Conservation (phyloP, 2,797 vertebrate genomes). For the Salmo trutta region DNA sequence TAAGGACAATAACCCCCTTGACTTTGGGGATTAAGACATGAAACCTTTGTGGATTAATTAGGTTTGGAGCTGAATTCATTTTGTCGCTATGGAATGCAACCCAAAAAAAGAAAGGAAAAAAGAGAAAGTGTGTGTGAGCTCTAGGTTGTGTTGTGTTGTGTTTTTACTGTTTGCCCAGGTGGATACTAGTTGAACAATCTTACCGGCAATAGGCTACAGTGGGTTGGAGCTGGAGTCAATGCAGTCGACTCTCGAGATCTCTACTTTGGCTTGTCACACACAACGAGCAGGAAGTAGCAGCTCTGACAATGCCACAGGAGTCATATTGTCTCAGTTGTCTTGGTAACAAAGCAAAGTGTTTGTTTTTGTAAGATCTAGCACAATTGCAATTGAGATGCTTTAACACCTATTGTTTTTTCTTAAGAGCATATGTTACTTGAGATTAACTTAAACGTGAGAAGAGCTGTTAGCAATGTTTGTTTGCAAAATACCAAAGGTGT, state of each 20-base stretch:
- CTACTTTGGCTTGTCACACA: constrained; percentile 75
- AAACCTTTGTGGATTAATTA: constrained; percentile 89
- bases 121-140: constrained; percentile 53
- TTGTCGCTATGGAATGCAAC: constrained; percentile 75
- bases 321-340: constrained; percentile 82
- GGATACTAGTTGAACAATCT: constrained; percentile 30
- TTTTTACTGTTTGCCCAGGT: constrained; percentile 49
- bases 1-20: constrained; percentile 87
- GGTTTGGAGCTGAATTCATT: constrained; percentile 84
- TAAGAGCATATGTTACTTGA: constrained; percentile 84
- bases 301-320: constrained; percentile 72
- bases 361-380: constrained; percentile 79
- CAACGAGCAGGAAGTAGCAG: constrained; percentile 68
- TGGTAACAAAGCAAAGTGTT: constrained; percentile 85
- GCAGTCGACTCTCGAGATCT: constrained; percentile 67
- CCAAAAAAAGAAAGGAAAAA: constrained; percentile 41
- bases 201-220: constrained; percentile 30
- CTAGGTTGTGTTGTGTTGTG: constrained; percentile 68
- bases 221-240: constrained; percentile 52
- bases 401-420: constrained; percentile 78
- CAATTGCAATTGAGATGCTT: constrained; percentile 81
- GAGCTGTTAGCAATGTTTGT: constrained; percentile 76
- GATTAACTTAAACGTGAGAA: constrained; percentile 78
- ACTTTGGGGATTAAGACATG: constrained; percentile 88
- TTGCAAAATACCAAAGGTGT: constrained; percentile 80